Evolutionary conservation across 2,797 vertebrate species (phyloP), one percentile per base, ranked within the genome.

Genomic region (Malurus leucopterus): DNA sequence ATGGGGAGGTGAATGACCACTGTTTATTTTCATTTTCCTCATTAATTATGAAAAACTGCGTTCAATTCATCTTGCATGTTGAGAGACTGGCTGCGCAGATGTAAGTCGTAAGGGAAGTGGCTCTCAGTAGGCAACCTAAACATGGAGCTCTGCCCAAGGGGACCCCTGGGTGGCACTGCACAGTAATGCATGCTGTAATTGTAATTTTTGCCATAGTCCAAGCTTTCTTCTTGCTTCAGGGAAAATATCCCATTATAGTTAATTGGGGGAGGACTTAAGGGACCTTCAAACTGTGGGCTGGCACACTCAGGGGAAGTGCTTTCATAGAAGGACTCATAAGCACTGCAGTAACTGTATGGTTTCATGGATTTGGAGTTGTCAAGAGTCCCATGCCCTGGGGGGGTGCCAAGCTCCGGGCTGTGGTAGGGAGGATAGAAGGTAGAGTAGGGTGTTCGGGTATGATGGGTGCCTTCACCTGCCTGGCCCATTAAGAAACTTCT

Each of bases 231-330:
- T 96, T 99, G 99, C 97, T 99, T 99, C 89, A 99, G 98, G 96
- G 99, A 99, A 98, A 99, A 99, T 97, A 99, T 99, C 96, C 99
- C 99, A 97, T 99, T 99, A 96, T 99, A 99, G 98, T 99, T 99
- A 98, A 99, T 98, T 86, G 98, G 98, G 59, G 99, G 98, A 90
- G 99, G 99, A 95, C 99, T 99, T 96, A 99, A 97, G 97, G 98
- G 98, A 96, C 98, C 97, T 96, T 99, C 99, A 91, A 99, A 98
- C 95, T 98, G 98, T 84, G 99, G 98, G 92, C 98, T 99, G 92
- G 98, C 97, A 43, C 97, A 97, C 97, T 99, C 99, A 0, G 99
- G 98, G 96, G 99, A 99, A 80, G 98, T 97, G 95, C 98, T 98
- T 97, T 99, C 98, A 94, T 99, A 99, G 97, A 99, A 99, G 88